Base-by-base conservation (phyloP, 2,888 invertebrate species). In the Xanthorhoe designata region DNA sequence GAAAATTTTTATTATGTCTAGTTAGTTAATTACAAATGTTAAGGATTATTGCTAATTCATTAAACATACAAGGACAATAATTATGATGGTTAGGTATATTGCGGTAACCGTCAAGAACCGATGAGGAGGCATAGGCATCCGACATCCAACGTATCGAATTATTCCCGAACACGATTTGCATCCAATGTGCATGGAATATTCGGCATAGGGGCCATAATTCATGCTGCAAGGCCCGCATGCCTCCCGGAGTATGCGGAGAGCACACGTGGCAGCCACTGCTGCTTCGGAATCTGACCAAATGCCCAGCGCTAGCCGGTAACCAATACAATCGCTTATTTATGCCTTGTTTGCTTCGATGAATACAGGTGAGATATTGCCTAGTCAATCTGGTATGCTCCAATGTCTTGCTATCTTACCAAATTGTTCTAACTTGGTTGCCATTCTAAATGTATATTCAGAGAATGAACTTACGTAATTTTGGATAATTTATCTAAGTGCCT, bases 281-380 rank as follows among this genome's bases (percentile, higher is more conserved):
- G 81, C 85, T 81, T 79, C 81, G 92, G 92, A 93, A 93, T 93
- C 92, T 90, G 85, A 91, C 91, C 92, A 88, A 92, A 92, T 92
- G 92, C 91, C 90, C 91, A 91, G 87, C 88, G 89, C 87, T 83
- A 90, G 87, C 89, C 88, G 91, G 87, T 88, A 83, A 86, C 86
- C 87, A 86, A 92, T 91, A 88, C 90, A 83, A 86, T 83, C 82
- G 85, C 86, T 91, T 91, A 91, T 91, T 91, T 91, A 91, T 86
- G 87, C 85, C 67, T 80, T 78, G 83, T 80, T 81, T 79, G 81
- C 67, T 78, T 72, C 17, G 17, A 45, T 51, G 56, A 61, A 58
- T 64, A 59, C 64, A 71, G 66, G 69, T 67, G 64, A 73, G 71
- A 56, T 53, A 68, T 68, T 54, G 61, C 9, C 54, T 49, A 32